Evolutionary conservation across 2,797 vertebrate genomes (phyloP).

Genomic region (Tapirus indicus): DNA sequence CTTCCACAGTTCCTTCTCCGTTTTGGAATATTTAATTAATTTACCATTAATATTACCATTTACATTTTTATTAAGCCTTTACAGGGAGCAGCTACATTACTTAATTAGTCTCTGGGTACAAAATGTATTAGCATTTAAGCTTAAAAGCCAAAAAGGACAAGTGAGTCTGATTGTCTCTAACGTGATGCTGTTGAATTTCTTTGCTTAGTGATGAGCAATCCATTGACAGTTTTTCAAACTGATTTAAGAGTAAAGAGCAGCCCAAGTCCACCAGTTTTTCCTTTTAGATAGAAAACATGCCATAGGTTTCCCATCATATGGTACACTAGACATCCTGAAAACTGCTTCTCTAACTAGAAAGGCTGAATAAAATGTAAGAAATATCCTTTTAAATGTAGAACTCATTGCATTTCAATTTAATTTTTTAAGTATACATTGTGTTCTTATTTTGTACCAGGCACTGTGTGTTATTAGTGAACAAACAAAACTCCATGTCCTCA

Average conservation of each 20-base stretch:
- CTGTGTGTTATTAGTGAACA: background rate
- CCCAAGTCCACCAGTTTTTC: background rate
- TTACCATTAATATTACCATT: conserved; percentile 14
- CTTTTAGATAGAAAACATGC: background rate
- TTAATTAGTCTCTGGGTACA: background rate
- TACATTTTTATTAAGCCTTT: conserved; percentile 50
- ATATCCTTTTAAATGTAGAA: background rate
- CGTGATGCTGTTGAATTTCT: background rate
- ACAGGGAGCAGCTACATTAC: background rate
- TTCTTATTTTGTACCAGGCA: background rate
- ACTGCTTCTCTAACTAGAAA: background rate
- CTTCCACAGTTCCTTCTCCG: background rate
- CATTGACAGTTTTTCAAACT: background rate
- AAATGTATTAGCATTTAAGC: background rate
- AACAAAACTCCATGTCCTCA: background rate
- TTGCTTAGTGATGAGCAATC: background rate
- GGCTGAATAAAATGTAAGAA: background rate
- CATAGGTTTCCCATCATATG: background rate
- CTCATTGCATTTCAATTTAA: background rate
- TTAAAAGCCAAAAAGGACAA: background rate
- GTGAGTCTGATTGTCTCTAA: background rate
- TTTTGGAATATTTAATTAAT: conserved; percentile 52
- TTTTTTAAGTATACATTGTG: background rate
- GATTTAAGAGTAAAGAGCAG: background rate
- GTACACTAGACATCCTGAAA: background rate